These are phyloP conservation scores for Pelmatolapia mariae DNA, from an alignment of 2,113 vertebrate genomes.

Conservation along the genomic window DNA sequence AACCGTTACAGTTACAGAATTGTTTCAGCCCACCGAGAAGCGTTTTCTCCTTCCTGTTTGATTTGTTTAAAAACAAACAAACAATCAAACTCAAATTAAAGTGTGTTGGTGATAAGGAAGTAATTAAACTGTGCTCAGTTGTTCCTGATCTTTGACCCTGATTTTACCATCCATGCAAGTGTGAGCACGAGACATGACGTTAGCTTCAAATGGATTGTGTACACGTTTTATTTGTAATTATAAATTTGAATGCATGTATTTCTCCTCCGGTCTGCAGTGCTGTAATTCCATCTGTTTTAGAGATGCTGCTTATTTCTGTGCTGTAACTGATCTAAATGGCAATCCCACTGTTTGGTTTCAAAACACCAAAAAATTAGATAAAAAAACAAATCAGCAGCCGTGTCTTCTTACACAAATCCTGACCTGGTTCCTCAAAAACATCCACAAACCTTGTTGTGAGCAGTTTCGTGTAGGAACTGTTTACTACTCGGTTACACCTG, in stretches of 20 bases:
- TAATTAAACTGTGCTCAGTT: background rate
- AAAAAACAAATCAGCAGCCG: background rate
- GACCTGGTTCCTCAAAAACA: background rate
- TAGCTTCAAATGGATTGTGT: background rate
- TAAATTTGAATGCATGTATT: background rate
- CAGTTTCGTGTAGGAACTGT: fast-evolving
- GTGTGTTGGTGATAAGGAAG: background rate
- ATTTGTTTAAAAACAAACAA: background rate
- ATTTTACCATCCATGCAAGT: fast-evolving
- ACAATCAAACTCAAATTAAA: background rate
- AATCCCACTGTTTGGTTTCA: fast-evolving
- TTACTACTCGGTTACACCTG: background rate
- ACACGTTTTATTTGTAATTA: background rate
- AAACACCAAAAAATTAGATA: fast-evolving
- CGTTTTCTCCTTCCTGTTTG: background rate
- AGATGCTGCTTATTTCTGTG: background rate
- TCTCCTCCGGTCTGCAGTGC: background rate
- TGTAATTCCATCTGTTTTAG: background rate
- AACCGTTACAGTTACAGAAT: background rate
- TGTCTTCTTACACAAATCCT: background rate
- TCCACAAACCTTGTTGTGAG: background rate
- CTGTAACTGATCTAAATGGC: background rate
- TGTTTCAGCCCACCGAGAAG: background rate
- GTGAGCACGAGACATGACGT: background rate
- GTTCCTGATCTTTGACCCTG: background rate